These are phyloP conservation scores for Porites lobata DNA, from an alignment of 92 coral and sea anemone genomes.

Conservation along the genomic window DNA sequence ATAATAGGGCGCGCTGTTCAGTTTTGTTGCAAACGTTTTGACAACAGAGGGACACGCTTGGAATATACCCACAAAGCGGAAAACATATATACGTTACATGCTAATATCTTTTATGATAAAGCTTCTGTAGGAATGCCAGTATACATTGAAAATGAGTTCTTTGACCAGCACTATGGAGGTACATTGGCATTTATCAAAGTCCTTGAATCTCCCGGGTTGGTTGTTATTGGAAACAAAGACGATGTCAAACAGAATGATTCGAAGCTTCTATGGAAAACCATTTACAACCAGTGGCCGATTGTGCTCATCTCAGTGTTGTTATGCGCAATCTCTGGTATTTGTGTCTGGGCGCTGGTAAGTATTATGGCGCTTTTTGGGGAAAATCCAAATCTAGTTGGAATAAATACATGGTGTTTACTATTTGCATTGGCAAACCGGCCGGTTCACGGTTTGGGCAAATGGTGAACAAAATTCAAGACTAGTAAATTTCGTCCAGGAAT, in stretches of 20 bases:
- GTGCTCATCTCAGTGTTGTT: slow-evolving; percentile 16
- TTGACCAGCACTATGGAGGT: neutral
- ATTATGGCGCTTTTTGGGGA: too few species aligned
- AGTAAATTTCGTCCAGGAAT: too few species aligned
- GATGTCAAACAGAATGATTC: neutral
- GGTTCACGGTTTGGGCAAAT: too few species aligned
- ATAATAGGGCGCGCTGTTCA: slow-evolving; percentile 10
- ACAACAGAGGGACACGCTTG: neutral
- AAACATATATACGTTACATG: neutral
- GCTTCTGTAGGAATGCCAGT: slow-evolving; percentile 20
- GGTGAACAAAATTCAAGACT: too few species aligned
- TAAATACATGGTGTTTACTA: too few species aligned
- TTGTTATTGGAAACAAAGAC: slow-evolving; percentile 3
- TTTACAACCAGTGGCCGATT: slow-evolving; percentile 19
- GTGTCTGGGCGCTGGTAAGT: slow-evolving; percentile 33
- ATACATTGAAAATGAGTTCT: slow-evolving; percentile 11
- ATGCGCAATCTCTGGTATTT: slow-evolving; percentile 27
- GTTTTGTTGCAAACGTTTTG: slow-evolving; percentile 4
- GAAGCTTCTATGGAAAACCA: slow-evolving; percentile 3
- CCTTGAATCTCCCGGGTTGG: slow-evolving; percentile 22
- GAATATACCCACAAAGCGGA: neutral
- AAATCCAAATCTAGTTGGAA: too few species aligned
- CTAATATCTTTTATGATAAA: neutral
- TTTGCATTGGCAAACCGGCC: too few species aligned
- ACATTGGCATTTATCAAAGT: slow-evolving; percentile 6